Base-by-base conservation (phyloP, 1,140 invertebrate genomes). In the Metaphire vulgaris region DNA sequence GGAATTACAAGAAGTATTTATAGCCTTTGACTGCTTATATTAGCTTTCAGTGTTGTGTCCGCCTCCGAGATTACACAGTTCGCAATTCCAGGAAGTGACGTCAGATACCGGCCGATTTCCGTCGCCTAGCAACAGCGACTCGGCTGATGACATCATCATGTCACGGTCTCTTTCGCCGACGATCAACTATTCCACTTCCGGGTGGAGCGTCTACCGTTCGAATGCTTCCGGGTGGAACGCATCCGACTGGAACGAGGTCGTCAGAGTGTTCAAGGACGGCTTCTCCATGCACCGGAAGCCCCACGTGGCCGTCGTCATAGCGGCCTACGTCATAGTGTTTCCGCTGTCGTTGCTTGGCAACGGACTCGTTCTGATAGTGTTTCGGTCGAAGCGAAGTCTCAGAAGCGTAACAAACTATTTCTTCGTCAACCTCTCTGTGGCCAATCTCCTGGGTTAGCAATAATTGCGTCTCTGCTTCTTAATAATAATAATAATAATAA, bases 291-390 rank as follows among this genome's bases (percentile, higher is more conserved):
- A 56, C 41, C 41, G 41, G 6, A 30, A 69, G 32, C 69, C 33
- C 33, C 32, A 75, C 30, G 31, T 64, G 33, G 69, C 64, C 26
- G 75, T 26, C 21, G 29, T 74, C 33, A 33, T 76, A 14, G 41
- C 41, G 0, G 72, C 41, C 33, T 73, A 73, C 41, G 16, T 1
- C 30, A 30, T 16, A 16, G 41, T 73, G 32, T 73, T 73, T 28
- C 14, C 30, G 16, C 33, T 73, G 41, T 73, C 72, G 33, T 32
- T 76, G 30, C 26, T 76, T 74, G 69, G 76, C 56, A 72, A 76
- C 69, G 30, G 31, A 33, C 74, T 76, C 32, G 41, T 76, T 15
- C 33, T 72, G 33, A 65, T 76, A n/a, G 69, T 76, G 31, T 34
- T 73, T 41, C 32, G 72, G n/a, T 21, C 72, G 16, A 41, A 30